Evolutionary conservation across 2,113 vertebrate species (phyloP), one percentile per base, ranked within the genome.

Genomic region (Neodontobutis hainanensis): DNA sequence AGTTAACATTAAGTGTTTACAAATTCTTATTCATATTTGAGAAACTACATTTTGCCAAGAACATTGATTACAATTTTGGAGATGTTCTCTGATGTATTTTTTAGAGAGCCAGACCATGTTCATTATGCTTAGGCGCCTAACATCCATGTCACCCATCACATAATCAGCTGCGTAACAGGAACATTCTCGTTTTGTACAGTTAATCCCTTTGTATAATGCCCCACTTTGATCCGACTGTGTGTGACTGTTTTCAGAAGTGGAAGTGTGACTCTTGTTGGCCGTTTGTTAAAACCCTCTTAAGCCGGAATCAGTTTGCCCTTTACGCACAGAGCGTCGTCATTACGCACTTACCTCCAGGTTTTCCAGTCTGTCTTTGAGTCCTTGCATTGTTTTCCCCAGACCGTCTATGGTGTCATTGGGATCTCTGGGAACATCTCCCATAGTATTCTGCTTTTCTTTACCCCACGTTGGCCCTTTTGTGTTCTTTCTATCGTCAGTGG

Each of bases 391-490:
- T 87, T 96, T 95, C 58, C 96, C 94, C 49, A 99, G 94, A 79
- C 93, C 94, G 43, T 98, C 95, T 58, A 98, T 93, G 27, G 95
- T 91, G 79, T 94, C 95, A 12, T 92, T 93, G 0, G 96, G 95
- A 75, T 98, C 96, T 50, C 95, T 91, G 5, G 97, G 97, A 56
- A 97, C 92, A 73, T 99, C 97, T 4, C 96, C 97, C 96, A 99
- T 99, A 0, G 97, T 99, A 73, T 99, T 84, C 53, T 93, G 92
- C 70, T 90, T 94, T 38, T 90, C 93, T 76, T 94, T 95, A 40
- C 90, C 92, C 93, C 94, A 93, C 0, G 90, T 53, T 0, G 85
- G 92, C 8, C 73, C 6, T 51, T 84, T 89, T 14, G 78, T 84
- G 45, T 89, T 83, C 73, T 88, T 93, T 82, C 91, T 92, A 6